Base-by-base conservation (phyloP, 2,113 vertebrate species). In the Oostethus manadensis region DNA sequence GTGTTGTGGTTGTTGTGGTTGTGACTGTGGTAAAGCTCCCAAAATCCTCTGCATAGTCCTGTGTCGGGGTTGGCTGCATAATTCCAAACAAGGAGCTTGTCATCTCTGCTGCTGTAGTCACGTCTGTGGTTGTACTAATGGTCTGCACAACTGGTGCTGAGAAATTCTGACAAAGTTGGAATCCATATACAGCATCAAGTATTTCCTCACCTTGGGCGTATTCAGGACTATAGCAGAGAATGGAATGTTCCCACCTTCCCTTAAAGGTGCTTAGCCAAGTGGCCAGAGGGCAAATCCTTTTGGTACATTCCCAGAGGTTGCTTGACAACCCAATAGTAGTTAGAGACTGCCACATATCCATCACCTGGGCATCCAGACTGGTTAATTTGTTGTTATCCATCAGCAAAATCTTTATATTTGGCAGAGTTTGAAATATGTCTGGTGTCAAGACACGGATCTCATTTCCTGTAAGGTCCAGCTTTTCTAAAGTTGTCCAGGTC, bases 141-240 rank as follows among this genome's bases (percentile, higher is more conserved):
- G 92, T 91, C 84, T 92, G 83, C 29, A 92, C 79, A 60, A 92
- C 93, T 42, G 92, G 92, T 62, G 91, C 92, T 3, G 96, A 97
- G 89, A 94, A 91, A 91, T 98, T 98, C 88, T 94, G 94, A 88
- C 96, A 98, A 86, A 98, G 94, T 87, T 98, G 96, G 90, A 98
- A 98, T 81, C 96, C 96, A 74, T 96, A 92, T 68, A 98, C 96
- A 0, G 96, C 96, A 55, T 98, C 96, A 73, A 98, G 91, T 89
- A 98, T 98, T 90, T 98, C 96, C 92, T 98, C 96, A 57, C 96
- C 96, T 89, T 98, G 95, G 85, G 96, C 93, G 78, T 94, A 96
- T 84, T 98, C 93, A 21, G 96, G 96, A 78, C 91, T 94, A 73
- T 98, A 92, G 84, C 96, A 98, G 67, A 98, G 89, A 77, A 98